Base-by-base conservation (phyloP, 2,888 invertebrate species). In the Drosophila austrosaltans region DNA sequence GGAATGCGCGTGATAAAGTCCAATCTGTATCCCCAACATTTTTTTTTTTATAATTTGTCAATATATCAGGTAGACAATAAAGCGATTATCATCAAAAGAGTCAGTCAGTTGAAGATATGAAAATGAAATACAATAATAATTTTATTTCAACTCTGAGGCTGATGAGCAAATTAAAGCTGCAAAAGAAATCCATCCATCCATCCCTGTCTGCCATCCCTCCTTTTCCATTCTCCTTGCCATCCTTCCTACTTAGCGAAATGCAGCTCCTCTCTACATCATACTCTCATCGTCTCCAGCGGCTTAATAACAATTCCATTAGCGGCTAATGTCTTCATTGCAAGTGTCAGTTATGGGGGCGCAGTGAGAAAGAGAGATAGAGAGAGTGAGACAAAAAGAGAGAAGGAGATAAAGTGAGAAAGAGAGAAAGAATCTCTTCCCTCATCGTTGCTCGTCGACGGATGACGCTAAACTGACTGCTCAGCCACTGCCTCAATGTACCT, bases 271-370 rank as follows among this genome's bases (percentile, higher is more conserved):
- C 48, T 48, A 48, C 48, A 25, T 48, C 48, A 48, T 48, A 25
- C 48, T 48, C 48, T 48, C 48, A 48, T 48, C 48, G 48, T 48
- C 48, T 48, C 22, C 63, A 54, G 83, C 81, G 89, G 87, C 90
- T 91, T 92, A 91, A 91, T 92, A 92, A 92, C 92, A 92, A 91
- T 91, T 92, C 91, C 91, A 92, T 92, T 92, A 92, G 90, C 87
- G 81, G 87, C 89, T 91, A 92, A 92, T 92, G 92, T 92, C 92
- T 92, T 92, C 91, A 92, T 92, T 91, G 90, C 89, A 87, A 89
- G 90, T 91, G 92, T 90, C 92, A 91, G 92, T 87, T 84, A 72
- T 76, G 83, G 84, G 84, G 84, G 86, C 77, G 79, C 69, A 57
- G 60, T 72, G 56, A 61, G 40, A 54, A 63, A 56, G 72, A 56